These are phyloP conservation scores for Shinisaurus crocodilurus DNA, from an alignment of 2,113 vertebrate species.

Conservation along the genomic window DNA sequence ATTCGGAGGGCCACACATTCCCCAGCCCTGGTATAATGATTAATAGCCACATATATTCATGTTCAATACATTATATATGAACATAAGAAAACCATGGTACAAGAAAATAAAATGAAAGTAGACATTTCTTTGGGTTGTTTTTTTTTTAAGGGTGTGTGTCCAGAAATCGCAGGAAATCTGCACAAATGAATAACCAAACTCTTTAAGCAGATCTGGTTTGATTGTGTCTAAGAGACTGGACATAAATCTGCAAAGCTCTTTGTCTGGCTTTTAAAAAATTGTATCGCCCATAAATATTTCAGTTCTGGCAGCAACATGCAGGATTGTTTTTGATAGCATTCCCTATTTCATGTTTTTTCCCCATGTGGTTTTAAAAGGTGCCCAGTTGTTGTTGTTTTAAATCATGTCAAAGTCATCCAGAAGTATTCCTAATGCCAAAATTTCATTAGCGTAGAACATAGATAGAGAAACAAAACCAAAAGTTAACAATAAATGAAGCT, in stretches of 20 bases:
- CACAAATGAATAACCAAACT: slow-evolving; percentile 19
- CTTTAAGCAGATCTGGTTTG: slow-evolving; percentile 26
- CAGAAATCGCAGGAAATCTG: neutral
- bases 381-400: neutral
- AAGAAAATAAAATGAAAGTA: neutral
- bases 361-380: slow-evolving; percentile 35
- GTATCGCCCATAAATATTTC: slow-evolving; percentile 33
- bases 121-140: neutral
- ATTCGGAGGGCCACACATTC: neutral
- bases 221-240: neutral
- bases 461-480: slow-evolving; percentile 35
- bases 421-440: slow-evolving; percentile 19
- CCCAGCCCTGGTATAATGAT: neutral
- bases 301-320: slow-evolving; percentile 5
- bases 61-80: neutral
- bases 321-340: slow-evolving; percentile 37
- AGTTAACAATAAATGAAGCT: slow-evolving; percentile 30
- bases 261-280: slow-evolving; percentile 20
- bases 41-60: neutral
- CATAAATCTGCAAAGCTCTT: slow-evolving; percentile 29
- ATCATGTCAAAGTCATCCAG: slow-evolving; percentile 46
- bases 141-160: neutral
- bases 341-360: neutral
- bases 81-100: neutral
- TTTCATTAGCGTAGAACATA: slow-evolving; percentile 45